phyloP scores from a whole-genome alignment of 2,797 vertebrate genomes.

The Tiaroga cobitis region DNA sequence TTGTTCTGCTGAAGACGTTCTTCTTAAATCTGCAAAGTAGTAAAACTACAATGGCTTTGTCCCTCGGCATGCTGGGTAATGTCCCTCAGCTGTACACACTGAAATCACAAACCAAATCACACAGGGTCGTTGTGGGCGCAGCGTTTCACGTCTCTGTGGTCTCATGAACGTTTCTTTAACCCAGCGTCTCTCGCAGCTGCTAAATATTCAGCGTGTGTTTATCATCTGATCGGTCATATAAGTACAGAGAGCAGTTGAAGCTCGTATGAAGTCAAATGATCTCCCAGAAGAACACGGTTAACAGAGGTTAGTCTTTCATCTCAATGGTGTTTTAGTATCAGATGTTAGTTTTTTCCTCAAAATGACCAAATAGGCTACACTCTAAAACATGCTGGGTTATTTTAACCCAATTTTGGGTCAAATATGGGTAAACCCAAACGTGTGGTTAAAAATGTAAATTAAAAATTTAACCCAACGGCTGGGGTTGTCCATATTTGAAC shows the following conservation, averaged over 20 bases:
- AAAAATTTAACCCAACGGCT: too few relatives aligned
- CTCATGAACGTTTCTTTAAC: slow-evolving; percentile 5
- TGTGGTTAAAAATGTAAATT: too few relatives aligned
- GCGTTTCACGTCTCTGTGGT: slow-evolving; percentile 10
- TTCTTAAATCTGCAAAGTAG: not conserved
- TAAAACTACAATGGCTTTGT: not conserved
- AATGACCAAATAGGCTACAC: too few relatives aligned
- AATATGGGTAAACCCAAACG: too few relatives aligned
- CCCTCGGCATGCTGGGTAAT: not conserved
- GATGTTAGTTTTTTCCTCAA: not conserved
- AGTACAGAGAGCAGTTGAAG: not conserved
- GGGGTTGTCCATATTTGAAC: too few relatives aligned
- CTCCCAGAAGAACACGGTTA: not conserved
- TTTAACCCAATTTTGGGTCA: too few relatives aligned
- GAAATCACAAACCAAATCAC: slow-evolving; percentile 40
- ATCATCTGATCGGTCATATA: not conserved
- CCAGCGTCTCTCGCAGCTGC: not conserved
- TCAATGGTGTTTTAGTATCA: not conserved
- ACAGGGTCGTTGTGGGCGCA: slow-evolving; percentile 18
- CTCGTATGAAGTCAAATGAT: not conserved
- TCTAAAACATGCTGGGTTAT: too few relatives aligned
- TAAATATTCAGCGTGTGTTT: slow-evolving; percentile 2
- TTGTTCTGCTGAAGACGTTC: not conserved
- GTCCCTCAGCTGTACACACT: not conserved
- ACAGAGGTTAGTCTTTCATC: slow-evolving; percentile 15